These are phyloP conservation scores for Drosophila engyochracea DNA, from an alignment of 2,888 invertebrate genomes.

Conservation along the genomic window DNA sequence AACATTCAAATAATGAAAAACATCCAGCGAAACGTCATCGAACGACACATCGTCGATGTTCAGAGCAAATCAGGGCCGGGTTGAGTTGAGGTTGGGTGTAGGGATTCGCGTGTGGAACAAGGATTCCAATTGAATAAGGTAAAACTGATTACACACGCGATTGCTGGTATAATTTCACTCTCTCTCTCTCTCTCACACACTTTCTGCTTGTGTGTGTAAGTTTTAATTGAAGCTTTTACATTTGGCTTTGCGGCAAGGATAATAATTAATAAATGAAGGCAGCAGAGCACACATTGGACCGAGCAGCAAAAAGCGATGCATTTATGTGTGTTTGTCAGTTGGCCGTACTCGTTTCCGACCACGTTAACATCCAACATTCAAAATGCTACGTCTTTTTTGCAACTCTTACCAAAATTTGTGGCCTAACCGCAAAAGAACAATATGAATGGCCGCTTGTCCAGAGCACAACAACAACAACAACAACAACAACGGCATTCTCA, in stretches of 20 bases:
- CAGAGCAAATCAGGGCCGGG: slow-evolving; percentile 25
- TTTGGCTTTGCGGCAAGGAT: slow-evolving; percentile 75
- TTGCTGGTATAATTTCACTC: slow-evolving; percentile 24
- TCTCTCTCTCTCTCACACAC: not conserved
- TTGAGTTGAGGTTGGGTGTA: not conserved
- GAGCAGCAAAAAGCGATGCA: not conserved
- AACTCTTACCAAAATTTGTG: slow-evolving; percentile 40
- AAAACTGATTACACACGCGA: slow-evolving; percentile 57
- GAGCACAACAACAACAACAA: slow-evolving; percentile 2
- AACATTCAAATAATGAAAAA: slow-evolving; percentile 38
- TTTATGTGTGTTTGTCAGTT: slow-evolving; percentile 4
- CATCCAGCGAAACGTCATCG: not conserved
- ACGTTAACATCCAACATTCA: slow-evolving; percentile 36
- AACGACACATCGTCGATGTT: not conserved
- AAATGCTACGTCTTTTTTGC: slow-evolving; percentile 26
- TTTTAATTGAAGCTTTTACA: slow-evolving; percentile 75
- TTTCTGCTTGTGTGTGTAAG: slow-evolving; percentile 45
- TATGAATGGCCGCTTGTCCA: slow-evolving; percentile 35
- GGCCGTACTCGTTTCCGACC: slow-evolving; percentile 26
- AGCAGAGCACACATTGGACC: slow-evolving; percentile 32
- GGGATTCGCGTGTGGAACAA: not conserved
- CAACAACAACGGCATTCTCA: slow-evolving; percentile 7
- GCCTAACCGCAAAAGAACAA: slow-evolving; percentile 54
- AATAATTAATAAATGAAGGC: slow-evolving; percentile 76
- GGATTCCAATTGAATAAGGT: slow-evolving; percentile 50